Evolutionary conservation across 2,888 invertebrate species (phyloP).

Genomic region (Chrysomela aeneicollis): DNA sequence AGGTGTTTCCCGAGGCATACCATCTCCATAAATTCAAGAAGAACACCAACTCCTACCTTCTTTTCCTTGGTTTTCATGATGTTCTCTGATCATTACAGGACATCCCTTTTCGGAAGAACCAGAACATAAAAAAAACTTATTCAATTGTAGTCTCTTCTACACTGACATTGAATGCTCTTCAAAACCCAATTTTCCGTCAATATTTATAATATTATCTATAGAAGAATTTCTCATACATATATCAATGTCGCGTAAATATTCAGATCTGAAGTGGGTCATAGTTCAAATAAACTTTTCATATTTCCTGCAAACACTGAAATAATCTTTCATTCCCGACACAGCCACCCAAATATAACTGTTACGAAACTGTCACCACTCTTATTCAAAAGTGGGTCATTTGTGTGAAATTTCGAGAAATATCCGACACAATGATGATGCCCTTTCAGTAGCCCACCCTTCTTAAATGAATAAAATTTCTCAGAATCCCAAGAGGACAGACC

Average conservation of each 20-base stretch:
- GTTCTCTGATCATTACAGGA: no score
- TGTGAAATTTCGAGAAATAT: constrained; percentile 32
- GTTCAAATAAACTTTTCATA: neutral
- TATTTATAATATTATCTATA: no score
- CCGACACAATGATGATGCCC: constrained; percentile 25
- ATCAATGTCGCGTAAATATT: neutral
- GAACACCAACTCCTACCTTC: no score
- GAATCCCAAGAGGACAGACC: constrained; percentile 27
- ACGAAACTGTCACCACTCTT: constrained; percentile 34
- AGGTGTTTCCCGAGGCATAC: no score
- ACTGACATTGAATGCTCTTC: no score
- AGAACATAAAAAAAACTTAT: no score
- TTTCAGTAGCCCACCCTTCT: constrained; percentile 18
- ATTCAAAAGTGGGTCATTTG: constrained; percentile 39
- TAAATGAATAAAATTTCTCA: constrained; percentile 26
- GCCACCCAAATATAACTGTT: constrained; percentile 19
- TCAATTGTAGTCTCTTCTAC: no score
- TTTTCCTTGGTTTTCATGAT: no score
- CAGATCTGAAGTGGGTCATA: neutral
- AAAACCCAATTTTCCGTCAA: no score
- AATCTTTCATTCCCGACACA: neutral
- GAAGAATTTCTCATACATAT: no score
- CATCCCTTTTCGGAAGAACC: no score
- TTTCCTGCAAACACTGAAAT: neutral
- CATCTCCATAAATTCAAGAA: no score